Base-by-base conservation (phyloP, 2,797 vertebrate genomes). In the Pantherophis vulpinus region DNA sequence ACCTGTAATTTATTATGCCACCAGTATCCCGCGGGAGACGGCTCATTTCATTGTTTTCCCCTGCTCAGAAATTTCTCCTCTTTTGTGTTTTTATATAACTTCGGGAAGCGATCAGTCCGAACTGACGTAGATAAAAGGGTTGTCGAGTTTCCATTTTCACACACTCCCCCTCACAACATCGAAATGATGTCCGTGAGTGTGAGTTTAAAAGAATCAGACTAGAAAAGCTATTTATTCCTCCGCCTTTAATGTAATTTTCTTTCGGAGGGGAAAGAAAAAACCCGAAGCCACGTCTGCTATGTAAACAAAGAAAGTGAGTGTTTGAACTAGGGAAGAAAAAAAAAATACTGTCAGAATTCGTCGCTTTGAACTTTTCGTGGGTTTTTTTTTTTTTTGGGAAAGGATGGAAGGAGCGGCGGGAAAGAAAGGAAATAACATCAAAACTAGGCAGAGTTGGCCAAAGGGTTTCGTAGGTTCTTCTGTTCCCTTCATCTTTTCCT, bases 221-320 rank as follows among this genome's bases (percentile, higher is more conserved):
- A 56, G 60, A 70, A 74, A 47, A 66, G 51, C 13, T 29, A 27
- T 83, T 83, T 60, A 51, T 56, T 83, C 55, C 27, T 4, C n/a
- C 5, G 37, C 56, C 9, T 93, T 89, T 58, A 27, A 74, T 74
- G 54, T 79, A 20, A 29, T n/a, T 54, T 91, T 83, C 13, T 58
- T 58, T 58, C 23, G 59, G 23, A 3, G 25, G 60, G 25, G 60
- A 10, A 2, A 23, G 60, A 91, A 86, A 89, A 70, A 89, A 70
- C 5, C 63, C 89, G 88, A 90, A 95, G 91, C 93, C 94, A 93
- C 47, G 59, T 66, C 91, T 90, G 91, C 91, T 93, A 93, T 95
- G 93, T 96, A 95, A 96, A 94, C 95, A 95, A 93, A 93, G 89
- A 91, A 86, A 94, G 95, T 94, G 95, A 95, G 95, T 93, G 95